These are phyloP conservation scores for Malaclemys terrapin DNA, from an alignment of 2,113 vertebrate species.

Conservation along the genomic window DNA sequence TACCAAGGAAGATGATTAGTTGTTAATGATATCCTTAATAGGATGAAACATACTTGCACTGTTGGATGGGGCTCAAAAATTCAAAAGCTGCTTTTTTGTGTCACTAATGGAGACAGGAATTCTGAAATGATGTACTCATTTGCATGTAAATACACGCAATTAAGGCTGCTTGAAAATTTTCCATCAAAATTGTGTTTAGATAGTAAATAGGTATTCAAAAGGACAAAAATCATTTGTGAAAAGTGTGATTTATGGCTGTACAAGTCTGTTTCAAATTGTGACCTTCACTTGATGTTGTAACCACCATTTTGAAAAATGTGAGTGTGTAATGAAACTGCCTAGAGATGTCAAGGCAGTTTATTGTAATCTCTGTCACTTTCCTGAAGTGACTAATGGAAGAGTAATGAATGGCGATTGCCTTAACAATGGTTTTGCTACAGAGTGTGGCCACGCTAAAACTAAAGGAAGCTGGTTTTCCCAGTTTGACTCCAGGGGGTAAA, in stretches of 20 bases:
- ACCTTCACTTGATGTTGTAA: background rate
- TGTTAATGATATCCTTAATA: background rate
- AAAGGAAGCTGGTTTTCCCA: background rate
- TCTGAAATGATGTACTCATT: background rate
- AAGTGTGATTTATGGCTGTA: background rate
- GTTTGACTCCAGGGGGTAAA: background rate
- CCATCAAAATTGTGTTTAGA: background rate
- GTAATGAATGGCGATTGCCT: background rate
- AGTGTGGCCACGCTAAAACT: background rate
- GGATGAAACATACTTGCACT: background rate
- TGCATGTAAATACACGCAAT: background rate
- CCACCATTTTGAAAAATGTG: background rate
- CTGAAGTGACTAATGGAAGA: background rate
- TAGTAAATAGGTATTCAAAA: background rate
- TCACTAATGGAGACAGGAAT: background rate
- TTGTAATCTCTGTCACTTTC: background rate
- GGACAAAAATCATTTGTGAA: background rate
- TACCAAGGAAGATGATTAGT: background rate
- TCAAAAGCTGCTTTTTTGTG: background rate
- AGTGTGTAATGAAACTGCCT: background rate
- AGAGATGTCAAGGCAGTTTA: background rate
- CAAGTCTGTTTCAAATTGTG: background rate
- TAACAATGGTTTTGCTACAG: background rate
- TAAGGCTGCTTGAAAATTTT: background rate
- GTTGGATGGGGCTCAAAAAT: background rate